A percentile compares a stretch with the other conserved stretches of the same genome.
Evolutionary conservation across 2,797 vertebrate genomes (phyloP).

Genomic region (Pseudochaenichthys georgianus): DNA sequence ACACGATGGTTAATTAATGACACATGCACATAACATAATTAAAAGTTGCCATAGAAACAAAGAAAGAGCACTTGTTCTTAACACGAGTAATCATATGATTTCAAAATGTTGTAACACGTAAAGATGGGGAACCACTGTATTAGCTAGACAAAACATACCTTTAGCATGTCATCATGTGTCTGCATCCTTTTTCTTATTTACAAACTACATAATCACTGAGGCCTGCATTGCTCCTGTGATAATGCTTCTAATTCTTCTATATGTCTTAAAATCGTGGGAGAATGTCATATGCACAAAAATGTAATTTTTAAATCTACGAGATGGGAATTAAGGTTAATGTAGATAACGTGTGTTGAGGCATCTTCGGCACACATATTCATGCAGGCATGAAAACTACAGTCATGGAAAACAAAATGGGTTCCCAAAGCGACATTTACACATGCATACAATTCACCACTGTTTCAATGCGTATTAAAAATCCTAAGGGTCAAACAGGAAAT

Average conservation of each 20-base stretch:
- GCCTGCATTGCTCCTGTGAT: slow-evolving; percentile 27
- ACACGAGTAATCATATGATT: slow-evolving; percentile 22
- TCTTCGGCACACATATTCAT: not conserved
- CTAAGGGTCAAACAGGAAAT: slow-evolving; percentile 13
- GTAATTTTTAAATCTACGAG: not conserved
- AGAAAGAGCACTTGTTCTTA: not conserved
- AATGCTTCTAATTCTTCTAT: slow-evolving; percentile 20
- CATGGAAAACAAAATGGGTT: slow-evolving; percentile 9
- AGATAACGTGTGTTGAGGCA: not conserved
- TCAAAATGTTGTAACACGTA: not conserved
- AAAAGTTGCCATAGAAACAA: slow-evolving; percentile 62
- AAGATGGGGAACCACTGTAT: not conserved
- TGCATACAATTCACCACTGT: not conserved
- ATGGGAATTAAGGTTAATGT: slow-evolving; percentile 1
- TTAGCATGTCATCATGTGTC: not conserved
- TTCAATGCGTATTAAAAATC: not conserved
- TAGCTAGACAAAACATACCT: not conserved
- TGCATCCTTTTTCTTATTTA: not conserved
- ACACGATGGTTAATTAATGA: not conserved
- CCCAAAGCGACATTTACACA: slow-evolving; percentile 1
- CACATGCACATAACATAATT: slow-evolving; percentile 3
- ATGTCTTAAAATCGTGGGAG: slow-evolving; percentile 23
- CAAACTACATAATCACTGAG: not conserved
- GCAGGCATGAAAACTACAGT: slow-evolving; percentile 13
- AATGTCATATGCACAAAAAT: slow-evolving; percentile 2